Percentiles rank a stretch among this genome's conserved stretches.
These are phyloP conservation scores for Pteropus alecto DNA, from an alignment of 2,113 vertebrate genomes.

Conservation along the genomic window DNA sequence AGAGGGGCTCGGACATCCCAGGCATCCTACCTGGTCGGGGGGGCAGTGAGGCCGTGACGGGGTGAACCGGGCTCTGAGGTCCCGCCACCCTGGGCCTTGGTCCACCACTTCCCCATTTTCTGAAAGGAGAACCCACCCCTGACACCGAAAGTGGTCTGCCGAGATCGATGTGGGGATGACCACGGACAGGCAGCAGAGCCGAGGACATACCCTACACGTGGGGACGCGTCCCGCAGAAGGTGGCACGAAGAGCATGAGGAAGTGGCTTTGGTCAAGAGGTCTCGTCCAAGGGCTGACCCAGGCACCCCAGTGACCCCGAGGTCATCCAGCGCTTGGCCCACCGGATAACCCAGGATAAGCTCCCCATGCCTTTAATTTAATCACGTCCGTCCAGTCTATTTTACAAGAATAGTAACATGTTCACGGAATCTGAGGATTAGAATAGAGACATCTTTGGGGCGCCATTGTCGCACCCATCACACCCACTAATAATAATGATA, in stretches of 20 bases:
- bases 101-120: slow-evolving; percentile 26
- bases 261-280: background rate
- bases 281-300: background rate
- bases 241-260: background rate
- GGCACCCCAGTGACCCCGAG: background rate
- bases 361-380: background rate
- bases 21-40: background rate
- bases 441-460: background rate
- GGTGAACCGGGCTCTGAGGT: background rate
- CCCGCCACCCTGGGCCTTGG: background rate
- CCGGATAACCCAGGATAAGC: background rate
- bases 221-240: background rate
- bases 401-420: no score
- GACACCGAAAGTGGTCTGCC: background rate
- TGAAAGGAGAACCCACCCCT: slow-evolving; percentile 15
- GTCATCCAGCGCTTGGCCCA: no score
- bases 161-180: background rate
- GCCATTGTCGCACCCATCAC: background rate
- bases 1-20: background rate
- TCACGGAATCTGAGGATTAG: background rate
- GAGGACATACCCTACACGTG: background rate
- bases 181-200: no score
- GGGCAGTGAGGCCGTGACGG: background rate
- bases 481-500: background rate
- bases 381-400: background rate